Evolutionary conservation across 2,113 vertebrate species (phyloP).

Genomic region (Pelodiscus sinensis): DNA sequence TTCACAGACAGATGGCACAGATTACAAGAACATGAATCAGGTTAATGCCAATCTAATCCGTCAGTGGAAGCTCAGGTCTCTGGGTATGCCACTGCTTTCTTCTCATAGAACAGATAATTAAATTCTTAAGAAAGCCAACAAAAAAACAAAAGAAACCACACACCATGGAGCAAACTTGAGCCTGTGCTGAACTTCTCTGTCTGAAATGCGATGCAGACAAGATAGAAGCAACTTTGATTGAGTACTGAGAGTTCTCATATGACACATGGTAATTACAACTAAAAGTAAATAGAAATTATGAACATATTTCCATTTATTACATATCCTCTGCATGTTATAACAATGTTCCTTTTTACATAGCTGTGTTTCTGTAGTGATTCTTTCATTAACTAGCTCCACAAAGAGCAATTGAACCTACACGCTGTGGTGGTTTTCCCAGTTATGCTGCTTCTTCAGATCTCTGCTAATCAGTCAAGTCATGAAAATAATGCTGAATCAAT

Average conservation of each 20-base stretch:
- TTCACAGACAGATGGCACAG: slow-evolving; percentile 67
- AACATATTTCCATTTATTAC: slow-evolving; percentile 70
- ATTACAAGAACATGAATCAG: slow-evolving; percentile 55
- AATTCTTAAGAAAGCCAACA: slow-evolving; percentile 45
- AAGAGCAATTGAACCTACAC: slow-evolving; percentile 79
- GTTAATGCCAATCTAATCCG: slow-evolving; percentile 57
- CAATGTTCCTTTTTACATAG: slow-evolving; percentile 59
- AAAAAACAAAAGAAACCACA: slow-evolving; percentile 31
- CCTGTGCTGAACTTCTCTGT: slow-evolving; percentile 38
- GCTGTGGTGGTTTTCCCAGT: slow-evolving; percentile 72
- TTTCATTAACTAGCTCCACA: slow-evolving; percentile 81
- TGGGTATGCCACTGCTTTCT: slow-evolving; percentile 40
- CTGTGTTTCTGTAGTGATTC: slow-evolving; percentile 76
- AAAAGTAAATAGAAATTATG: slow-evolving; percentile 78
- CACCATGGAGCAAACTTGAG: slow-evolving; percentile 50
- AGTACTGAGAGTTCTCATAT: slow-evolving; percentile 55
- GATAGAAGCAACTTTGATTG: slow-evolving; percentile 64
- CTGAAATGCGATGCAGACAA: slow-evolving; percentile 60
- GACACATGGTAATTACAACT: slow-evolving; percentile 74
- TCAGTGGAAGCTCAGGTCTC: background rate
- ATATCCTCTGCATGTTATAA: slow-evolving; percentile 65
- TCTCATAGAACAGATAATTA: slow-evolving; percentile 64
- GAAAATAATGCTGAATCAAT: slow-evolving; percentile 75
- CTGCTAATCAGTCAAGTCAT: slow-evolving; percentile 78
- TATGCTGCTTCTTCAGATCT: slow-evolving; percentile 76